Base-by-base conservation (phyloP, 2,113 vertebrate species). In the Tringa solitaria region DNA sequence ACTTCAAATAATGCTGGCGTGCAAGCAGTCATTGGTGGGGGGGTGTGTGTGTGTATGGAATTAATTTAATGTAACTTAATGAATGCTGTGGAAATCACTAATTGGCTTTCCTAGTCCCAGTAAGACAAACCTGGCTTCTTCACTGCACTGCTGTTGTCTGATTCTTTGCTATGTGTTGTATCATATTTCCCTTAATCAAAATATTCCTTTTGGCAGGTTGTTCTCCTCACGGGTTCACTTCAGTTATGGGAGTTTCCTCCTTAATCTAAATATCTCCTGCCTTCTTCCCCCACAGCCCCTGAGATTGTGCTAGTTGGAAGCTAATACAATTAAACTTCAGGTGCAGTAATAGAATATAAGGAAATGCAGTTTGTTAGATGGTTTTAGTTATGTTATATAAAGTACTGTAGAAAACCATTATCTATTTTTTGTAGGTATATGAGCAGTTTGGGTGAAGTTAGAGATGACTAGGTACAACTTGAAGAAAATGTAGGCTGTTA, bases 21-120 rank as follows among this genome's bases (percentile, higher is more conserved):
- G 89, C 76, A 80, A 91, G 73, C 59, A 85, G 64, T 41, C 70
- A 17, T 39, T 41, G 43, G 63, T 41, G 43, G 63, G 37, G 45
- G 16, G 16, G 53, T 10, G 41, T 4, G 78, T 21, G 43, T 14
- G 50, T 57, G 33, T 80, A 72, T 94, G 80, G 85, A 94, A 85
- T 95, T 88, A 65, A 95, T 93, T 89, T 89, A 89, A 92, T 94
- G 68, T 90, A 78, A 85, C 43, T 32, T 83, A 91, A 70, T 61
- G 77, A 94, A 67, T 48, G 45, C 68, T 84, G 56, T 95, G 75
- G 80, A 97, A 95, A 93, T 93, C 32, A 69, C 41, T 94, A 78
- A 92, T 84, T 88, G 56, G 24, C 69, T 92, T 83, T 90, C 20
- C 68, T 90, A 70, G 50, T 87, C 57, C 32, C 43, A 73, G 67